phyloP scores from a whole-genome alignment of 2,888 invertebrate species.

The Rhaphigaster nebulosa region DNA sequence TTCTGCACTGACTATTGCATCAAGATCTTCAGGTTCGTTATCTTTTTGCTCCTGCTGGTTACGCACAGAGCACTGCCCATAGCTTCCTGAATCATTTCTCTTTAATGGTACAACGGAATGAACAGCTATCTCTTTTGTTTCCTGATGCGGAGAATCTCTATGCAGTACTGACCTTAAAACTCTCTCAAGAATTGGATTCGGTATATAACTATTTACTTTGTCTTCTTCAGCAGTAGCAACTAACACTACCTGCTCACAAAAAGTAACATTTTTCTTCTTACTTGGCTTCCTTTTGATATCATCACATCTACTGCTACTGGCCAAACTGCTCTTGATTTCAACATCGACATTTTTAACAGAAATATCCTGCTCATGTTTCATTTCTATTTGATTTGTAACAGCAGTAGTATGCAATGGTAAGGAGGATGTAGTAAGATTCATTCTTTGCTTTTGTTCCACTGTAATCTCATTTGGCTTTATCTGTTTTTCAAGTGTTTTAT shows the following conservation, averaged over 20 bases:
- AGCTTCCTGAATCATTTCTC: slow-evolving; percentile 68
- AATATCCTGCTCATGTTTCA: slow-evolving; percentile 49
- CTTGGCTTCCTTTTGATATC: slow-evolving; percentile 72
- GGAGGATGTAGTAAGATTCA: slow-evolving; percentile 55
- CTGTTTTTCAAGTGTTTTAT: slow-evolving; percentile 57
- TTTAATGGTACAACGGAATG: slow-evolving; percentile 67
- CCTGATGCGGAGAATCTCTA: slow-evolving; percentile 74
- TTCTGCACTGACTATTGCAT: slow-evolving; percentile 42
- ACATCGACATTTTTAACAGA: slow-evolving; percentile 4
- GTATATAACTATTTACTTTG: slow-evolving; percentile 90
- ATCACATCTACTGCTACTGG: slow-evolving; percentile 59
- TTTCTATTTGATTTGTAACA: slow-evolving; percentile 52
- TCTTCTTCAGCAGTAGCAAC: slow-evolving; percentile 94
- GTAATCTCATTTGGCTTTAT: slow-evolving; percentile 41
- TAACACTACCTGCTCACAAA: slow-evolving; percentile 93
- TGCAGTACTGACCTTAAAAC: slow-evolving; percentile 86
- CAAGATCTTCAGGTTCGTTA: not conserved
- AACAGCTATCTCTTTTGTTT: slow-evolving; percentile 68
- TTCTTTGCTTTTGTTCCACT: slow-evolving; percentile 54
- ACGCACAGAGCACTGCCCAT: slow-evolving; percentile 68
- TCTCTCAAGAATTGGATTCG: slow-evolving; percentile 90
- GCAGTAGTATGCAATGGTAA: slow-evolving; percentile 38
- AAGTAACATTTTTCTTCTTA: slow-evolving; percentile 94
- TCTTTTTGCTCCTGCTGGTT: slow-evolving; percentile 64
- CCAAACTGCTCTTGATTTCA: slow-evolving; percentile 63